phyloP scores from a whole-genome alignment of 1,140 invertebrate species.

The Anagrus nilaparvatae region DNA sequence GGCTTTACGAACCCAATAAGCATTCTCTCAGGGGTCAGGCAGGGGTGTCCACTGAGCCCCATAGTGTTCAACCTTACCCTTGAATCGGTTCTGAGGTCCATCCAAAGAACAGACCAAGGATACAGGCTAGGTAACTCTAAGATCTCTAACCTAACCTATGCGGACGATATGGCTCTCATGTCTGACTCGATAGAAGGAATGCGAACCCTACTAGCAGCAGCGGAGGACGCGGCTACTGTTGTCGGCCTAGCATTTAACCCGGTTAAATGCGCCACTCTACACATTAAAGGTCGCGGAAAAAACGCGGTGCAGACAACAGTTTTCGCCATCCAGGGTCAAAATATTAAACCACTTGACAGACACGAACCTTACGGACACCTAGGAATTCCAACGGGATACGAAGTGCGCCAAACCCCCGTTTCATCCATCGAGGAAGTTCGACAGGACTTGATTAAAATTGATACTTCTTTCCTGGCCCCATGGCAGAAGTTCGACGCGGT shows the following conservation, averaged over 20 bases:
- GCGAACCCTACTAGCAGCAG: not conserved
- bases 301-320: not conserved
- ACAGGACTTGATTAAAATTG: too few species aligned
- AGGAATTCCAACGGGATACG: too few species aligned
- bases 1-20: not conserved
- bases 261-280: not conserved
- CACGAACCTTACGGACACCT: conserved; percentile 21
- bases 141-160: not conserved
- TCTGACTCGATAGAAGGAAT: not conserved
- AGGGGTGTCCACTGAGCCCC: conserved; percentile 2
- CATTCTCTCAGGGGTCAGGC: conserved; percentile 5
- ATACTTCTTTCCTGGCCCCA: too few species aligned
- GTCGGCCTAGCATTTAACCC: conserved; percentile 3
- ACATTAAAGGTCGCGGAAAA: not conserved
- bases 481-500: too few species aligned
- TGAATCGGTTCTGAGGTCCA: not conserved
- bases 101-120: not conserved
- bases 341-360: conserved; percentile 3
- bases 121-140: not conserved
- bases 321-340: not conserved
- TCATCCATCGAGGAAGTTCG: too few species aligned
- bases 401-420: too few species aligned
- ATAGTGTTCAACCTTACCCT: conserved; percentile 2
- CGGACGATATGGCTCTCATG: not conserved
- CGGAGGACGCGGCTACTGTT: not conserved